phyloP scores from a whole-genome alignment of 2,113 vertebrate genomes.

The Chloebia gouldiae region DNA sequence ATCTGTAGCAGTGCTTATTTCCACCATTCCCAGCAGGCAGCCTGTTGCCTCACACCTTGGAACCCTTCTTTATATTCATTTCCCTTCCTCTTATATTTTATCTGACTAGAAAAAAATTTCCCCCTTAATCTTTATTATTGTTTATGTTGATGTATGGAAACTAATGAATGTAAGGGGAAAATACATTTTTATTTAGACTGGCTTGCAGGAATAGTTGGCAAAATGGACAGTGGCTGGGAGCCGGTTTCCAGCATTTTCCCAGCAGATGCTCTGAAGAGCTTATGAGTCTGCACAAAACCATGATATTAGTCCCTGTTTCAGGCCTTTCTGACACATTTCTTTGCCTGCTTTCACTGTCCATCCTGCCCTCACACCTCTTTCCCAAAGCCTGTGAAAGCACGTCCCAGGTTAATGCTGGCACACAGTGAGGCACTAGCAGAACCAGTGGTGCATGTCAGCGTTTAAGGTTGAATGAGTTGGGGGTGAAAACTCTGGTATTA shows the following conservation, averaged over 20 bases:
- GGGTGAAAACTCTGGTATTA: not conserved
- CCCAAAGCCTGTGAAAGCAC: not conserved
- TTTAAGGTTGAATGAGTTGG: not conserved
- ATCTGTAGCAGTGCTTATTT: not conserved
- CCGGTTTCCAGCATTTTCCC: not conserved
- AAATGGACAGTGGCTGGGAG: accelerated
- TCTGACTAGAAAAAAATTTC: not conserved
- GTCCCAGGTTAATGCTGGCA: not conserved
- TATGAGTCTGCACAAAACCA: not conserved
- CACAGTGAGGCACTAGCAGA: accelerated
- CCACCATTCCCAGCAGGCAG: not conserved
- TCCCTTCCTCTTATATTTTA: not conserved
- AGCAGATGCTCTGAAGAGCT: not conserved
- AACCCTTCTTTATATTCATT: not conserved
- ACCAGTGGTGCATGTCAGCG: accelerated
- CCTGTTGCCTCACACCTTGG: not conserved
- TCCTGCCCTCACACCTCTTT: not conserved
- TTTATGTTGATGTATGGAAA: not conserved
- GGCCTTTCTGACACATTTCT: not conserved
- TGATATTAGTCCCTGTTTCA: accelerated
- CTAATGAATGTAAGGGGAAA: not conserved
- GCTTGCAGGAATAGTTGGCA: not conserved
- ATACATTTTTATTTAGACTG: not conserved
- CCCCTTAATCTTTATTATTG: not conserved
- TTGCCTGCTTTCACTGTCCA: not conserved